A percentile compares a stretch with the other conserved stretches of the same genome.
Evolutionary conservation across 2,797 vertebrate genomes (phyloP).

Genomic region (Botia kubotai): DNA sequence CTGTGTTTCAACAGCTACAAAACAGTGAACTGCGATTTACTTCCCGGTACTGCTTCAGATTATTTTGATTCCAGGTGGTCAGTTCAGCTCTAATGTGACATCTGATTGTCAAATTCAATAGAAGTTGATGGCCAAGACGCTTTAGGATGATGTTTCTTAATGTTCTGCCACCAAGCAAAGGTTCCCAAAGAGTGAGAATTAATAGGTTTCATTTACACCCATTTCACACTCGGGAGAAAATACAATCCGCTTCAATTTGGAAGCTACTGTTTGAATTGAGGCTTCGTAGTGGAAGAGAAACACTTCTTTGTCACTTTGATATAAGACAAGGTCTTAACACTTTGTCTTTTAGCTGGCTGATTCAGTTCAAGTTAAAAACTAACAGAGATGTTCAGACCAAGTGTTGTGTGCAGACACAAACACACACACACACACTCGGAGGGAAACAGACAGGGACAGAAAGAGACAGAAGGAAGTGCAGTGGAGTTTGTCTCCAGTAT

Average conservation of each 20-base stretch:
- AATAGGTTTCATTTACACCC: constrained; percentile 36
- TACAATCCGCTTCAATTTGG: constrained; percentile 25
- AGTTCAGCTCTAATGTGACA: not conserved
- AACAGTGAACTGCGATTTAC: constrained; percentile 13
- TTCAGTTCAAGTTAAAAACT: constrained; percentile 11
- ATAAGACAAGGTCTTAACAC: not conserved
- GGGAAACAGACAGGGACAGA: constrained; percentile 12
- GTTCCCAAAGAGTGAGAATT: constrained; percentile 5
- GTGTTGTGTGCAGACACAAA: constrained; percentile 1
- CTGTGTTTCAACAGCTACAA: not conserved
- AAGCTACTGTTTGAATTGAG: constrained; percentile 26
- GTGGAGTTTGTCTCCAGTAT: not conserved
- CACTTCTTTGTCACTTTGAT: not conserved
- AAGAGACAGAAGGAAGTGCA: constrained; percentile 19
- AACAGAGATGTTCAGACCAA: constrained; percentile 1
- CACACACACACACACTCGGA: not conserved
- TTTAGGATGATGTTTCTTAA: constrained; percentile 1
- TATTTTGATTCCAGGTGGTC: constrained; percentile 24
- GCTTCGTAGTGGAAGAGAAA: not conserved
- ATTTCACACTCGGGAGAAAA: constrained; percentile 33
- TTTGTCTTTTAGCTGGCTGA: not conserved
- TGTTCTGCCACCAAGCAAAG: not conserved
- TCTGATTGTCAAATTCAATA: constrained; percentile 1
- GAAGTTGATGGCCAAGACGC: constrained; percentile 1
- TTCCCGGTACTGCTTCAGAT: not conserved